A percentile compares a stretch with the other conserved stretches of the same genome.
Evolutionary conservation across 2,113 vertebrate genomes (phyloP).

Genomic region (Uria aalge): DNA sequence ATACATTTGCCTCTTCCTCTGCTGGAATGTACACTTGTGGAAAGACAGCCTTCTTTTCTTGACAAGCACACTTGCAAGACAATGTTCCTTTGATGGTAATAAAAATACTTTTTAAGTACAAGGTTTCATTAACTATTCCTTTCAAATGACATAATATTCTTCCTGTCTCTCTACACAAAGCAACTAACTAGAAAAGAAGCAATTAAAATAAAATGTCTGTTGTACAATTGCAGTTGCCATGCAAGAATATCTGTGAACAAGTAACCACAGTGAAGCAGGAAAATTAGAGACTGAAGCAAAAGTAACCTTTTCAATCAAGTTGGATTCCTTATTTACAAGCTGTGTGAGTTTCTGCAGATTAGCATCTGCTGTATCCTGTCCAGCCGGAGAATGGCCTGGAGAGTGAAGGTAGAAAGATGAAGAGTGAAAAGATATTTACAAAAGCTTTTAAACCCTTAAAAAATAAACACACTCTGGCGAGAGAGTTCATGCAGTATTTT

Average conservation of each 20-base stretch:
- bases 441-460: neutral
- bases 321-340: conserved; percentile 99
- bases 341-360: conserved; percentile 99
- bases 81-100: neutral
- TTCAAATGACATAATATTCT: neutral
- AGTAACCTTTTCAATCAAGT: conserved; percentile 98
- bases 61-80: neutral
- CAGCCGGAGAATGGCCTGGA: conserved; percentile 81
- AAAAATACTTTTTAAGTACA: neutral
- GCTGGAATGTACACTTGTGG: neutral
- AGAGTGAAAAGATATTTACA: conserved; percentile 57
- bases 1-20: neutral
- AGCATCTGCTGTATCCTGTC: conserved; percentile 90
- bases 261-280: conserved; percentile 23
- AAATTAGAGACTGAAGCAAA: conserved; percentile 67
- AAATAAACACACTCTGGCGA: neutral
- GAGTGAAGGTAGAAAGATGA: conserved; percentile 68
- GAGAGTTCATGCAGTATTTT: neutral
- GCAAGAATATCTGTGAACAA: conserved; percentile 23
- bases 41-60: neutral
- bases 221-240: neutral
- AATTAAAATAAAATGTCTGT: neutral
- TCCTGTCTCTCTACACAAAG: neutral
- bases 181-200: neutral
- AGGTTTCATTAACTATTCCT: neutral